Evolutionary conservation across 2,113 vertebrate species (phyloP), one percentile per base, ranked within the genome.

Genomic region (Xenopus laevis): DNA sequence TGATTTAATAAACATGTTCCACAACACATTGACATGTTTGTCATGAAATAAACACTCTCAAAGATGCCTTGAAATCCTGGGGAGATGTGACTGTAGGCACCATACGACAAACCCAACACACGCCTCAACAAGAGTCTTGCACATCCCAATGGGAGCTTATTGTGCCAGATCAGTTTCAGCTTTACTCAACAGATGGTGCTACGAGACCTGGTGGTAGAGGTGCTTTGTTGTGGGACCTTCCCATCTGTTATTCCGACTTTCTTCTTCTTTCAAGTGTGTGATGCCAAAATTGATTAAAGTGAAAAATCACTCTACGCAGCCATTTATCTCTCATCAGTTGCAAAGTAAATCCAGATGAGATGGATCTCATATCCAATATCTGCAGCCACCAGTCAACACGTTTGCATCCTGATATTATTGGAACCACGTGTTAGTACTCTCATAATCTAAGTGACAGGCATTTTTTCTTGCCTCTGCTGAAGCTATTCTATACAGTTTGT

Each of bases 231-330:
- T 70, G 53, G 74, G 30, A 77, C 33, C 23, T 21, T 59, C 58
- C 50, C 66, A 57, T 76, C 57, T 68, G 44, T 62, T 71, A 30
- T 62, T 50, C 30, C 16, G 20, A 10, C 47, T 64, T 57, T 57
- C 45, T 57, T 44, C 20, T 57, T 52, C 21, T 52, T 30, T 20
- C 53, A 55, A 1, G 18, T 13, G 13, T 10, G 52, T 52, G 55
- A 46, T 13, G 55, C 18, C 57, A 57, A 60, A 63, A 62, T 17
- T 17, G 18, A 33, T 33, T 27, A 78, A 8, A 2, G 7, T 44
- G 44, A 9, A 18, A 68, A 4, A 59, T 61, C 17, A 40, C n/a
- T 68, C 66, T 21, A 11, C 23, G 5, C 21, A 11, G 45, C 27
- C 46, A 27, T 12, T 53, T 59, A 63, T 52, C 69, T 40, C 68